Percentiles rank a stretch among this genome's conserved stretches.
These are phyloP conservation scores for Esperia sulphurella DNA, from an alignment of 2,888 invertebrate species.

Conservation along the genomic window DNA sequence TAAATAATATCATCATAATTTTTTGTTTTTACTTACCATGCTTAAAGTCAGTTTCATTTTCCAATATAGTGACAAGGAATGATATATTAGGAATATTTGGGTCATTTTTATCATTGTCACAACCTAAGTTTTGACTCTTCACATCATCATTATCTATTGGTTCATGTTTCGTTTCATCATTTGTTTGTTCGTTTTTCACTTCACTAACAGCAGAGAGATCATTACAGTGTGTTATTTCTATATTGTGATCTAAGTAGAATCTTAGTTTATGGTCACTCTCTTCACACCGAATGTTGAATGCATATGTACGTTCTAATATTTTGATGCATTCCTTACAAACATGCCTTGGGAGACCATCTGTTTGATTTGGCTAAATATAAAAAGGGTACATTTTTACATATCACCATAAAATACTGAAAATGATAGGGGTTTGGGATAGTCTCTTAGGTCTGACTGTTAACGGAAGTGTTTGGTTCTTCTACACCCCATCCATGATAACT, in stretches of 20 bases:
- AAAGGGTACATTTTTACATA: slow-evolving; percentile 13
- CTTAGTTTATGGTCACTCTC: slow-evolving; percentile 52
- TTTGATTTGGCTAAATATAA: slow-evolving; percentile 41
- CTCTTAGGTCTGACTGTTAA: no score
- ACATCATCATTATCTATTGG: background rate
- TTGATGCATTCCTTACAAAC: slow-evolving; percentile 64
- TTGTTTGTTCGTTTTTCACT: background rate
- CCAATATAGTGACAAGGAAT: background rate
- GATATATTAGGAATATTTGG: background rate
- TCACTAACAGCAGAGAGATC: no score
- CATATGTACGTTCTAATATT: slow-evolving; percentile 52
- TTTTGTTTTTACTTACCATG: slow-evolving; percentile 26
- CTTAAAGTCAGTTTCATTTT: slow-evolving; percentile 18
- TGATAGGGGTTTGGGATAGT: no score
- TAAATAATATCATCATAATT: no score
- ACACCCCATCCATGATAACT: no score
- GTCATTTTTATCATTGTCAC: slow-evolving; percentile 6
- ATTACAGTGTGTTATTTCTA: background rate
- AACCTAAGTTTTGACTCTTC: background rate
- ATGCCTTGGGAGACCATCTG: slow-evolving; percentile 55
- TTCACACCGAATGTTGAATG: slow-evolving; percentile 57
- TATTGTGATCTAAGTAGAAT: slow-evolving; percentile 22
- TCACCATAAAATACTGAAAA: no score
- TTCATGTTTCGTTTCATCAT: slow-evolving; percentile 6
- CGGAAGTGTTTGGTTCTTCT: no score